Conservation (phyloP, 92 coral and sea anemone species). For the Epizoanthus ramosus region DNA sequence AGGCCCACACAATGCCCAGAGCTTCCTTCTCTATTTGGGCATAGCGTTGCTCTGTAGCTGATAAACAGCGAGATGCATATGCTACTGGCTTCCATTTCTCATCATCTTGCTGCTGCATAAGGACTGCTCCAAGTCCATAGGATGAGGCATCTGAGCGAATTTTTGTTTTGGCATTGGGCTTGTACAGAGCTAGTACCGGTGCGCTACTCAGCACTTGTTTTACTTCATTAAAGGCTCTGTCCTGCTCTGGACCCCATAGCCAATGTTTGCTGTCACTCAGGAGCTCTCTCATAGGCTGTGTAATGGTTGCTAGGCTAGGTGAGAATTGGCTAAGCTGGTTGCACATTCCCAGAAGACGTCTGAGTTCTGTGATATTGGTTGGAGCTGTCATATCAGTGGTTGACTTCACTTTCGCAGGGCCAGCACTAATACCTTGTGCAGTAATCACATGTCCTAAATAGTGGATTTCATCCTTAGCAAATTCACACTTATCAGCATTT, state of each 20-base stretch:
- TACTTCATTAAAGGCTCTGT: slow-evolving; percentile 13
- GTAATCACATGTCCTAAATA: slow-evolving; percentile 29
- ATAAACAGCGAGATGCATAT: slow-evolving; percentile 42
- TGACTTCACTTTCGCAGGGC: slow-evolving; percentile 27
- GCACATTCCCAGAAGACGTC: slow-evolving; percentile 32
- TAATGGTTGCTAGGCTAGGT: slow-evolving; percentile 19
- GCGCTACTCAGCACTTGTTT: slow-evolving; percentile 2
- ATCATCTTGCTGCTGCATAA: slow-evolving; percentile 49
- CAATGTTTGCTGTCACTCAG: slow-evolving; percentile 13
- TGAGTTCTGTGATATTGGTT: slow-evolving; percentile 26
- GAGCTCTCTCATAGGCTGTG: slow-evolving; percentile 30
- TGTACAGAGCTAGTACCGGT: slow-evolving; percentile 16
- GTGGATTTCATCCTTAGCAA: slow-evolving; percentile 28
- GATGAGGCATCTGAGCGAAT: slow-evolving; percentile 48
- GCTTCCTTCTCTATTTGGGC: slow-evolving; percentile 66
- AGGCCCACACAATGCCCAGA: slow-evolving; percentile 58
- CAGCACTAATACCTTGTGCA: slow-evolving; percentile 38
- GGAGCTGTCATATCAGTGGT: slow-evolving; percentile 18
- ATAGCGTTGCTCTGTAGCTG: slow-evolving; percentile 47
- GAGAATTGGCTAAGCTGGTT: slow-evolving; percentile 20
- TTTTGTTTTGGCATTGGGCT: slow-evolving; percentile 18
- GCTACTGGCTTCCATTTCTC: slow-evolving; percentile 52
- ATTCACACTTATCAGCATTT: slow-evolving; percentile 22
- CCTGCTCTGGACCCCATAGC: slow-evolving; percentile 33
- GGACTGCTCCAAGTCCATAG: slow-evolving; percentile 49